phyloP scores from a whole-genome alignment of 2,888 invertebrate species.

The Cyclophora punctaria region DNA sequence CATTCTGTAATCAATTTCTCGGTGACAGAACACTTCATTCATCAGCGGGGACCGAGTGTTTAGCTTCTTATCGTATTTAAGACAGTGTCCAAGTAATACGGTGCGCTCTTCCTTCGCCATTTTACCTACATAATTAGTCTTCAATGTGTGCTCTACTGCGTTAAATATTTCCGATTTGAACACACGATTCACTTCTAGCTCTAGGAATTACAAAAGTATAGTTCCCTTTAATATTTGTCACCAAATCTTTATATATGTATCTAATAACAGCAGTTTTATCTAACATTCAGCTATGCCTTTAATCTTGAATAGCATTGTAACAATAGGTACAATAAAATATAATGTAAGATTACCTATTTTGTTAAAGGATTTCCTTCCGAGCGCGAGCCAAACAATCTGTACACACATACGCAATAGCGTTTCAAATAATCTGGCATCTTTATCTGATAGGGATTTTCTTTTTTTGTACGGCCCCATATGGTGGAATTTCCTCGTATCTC shows the following conservation, averaged over 20 bases:
- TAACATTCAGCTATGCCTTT: too few species aligned
- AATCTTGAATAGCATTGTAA: too few species aligned
- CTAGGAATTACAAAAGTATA: conserved; percentile 36
- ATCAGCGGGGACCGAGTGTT: conserved; percentile 74
- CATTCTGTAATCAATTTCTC: conserved; percentile 75
- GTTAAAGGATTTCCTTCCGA: conserved; percentile 73
- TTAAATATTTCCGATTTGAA: conserved; percentile 78
- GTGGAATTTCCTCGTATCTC: conserved; percentile 72
- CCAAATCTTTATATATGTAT: too few species aligned
- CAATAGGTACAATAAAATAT: background rate
- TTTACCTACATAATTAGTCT: conserved; percentile 47
- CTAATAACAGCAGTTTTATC: too few species aligned
- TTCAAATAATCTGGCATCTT: conserved; percentile 77
- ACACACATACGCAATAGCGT: conserved; percentile 73
- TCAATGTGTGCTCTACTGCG: conserved; percentile 62
- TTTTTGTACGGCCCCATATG: conserved; percentile 76
- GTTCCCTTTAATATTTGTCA: too few species aligned
- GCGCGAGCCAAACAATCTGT: conserved; percentile 78
- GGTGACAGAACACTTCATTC: conserved; percentile 73
- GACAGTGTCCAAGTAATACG: conserved; percentile 70
- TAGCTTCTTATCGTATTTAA: conserved; percentile 71
- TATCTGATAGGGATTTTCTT: conserved; percentile 75
- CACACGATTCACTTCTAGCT: conserved; percentile 76
- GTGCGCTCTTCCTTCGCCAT: conserved; percentile 66
- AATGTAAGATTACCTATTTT: conserved; percentile 63